Evolutionary conservation across 1,140 invertebrate genomes (phyloP).

Genomic region (Zaprionus vittiger): DNA sequence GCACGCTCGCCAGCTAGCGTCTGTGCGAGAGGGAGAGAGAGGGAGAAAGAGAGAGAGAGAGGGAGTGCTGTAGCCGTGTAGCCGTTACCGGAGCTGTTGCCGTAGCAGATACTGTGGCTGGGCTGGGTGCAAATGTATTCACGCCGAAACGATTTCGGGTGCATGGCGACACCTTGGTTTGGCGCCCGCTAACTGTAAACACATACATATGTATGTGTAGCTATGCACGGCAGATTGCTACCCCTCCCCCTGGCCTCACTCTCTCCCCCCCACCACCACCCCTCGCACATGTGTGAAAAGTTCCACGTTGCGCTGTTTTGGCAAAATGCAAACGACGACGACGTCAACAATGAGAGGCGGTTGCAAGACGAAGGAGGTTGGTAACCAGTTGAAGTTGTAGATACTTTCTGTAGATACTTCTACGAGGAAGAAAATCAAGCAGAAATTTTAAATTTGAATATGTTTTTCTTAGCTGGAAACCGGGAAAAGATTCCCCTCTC

Average conservation of each 20-base stretch:
- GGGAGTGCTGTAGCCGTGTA: neutral
- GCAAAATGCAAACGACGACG: conserved; percentile 75
- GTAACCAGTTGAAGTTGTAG: conserved; percentile 6
- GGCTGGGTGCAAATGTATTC: conserved; percentile 71
- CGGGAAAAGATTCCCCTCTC: neutral
- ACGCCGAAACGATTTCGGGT: conserved; percentile 80
- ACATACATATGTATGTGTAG: conserved; percentile 67
- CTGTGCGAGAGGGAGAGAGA: neutral
- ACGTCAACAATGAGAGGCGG: conserved; percentile 21
- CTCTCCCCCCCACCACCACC: neutral
- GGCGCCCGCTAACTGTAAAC: conserved; percentile 81
- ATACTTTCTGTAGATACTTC: conserved; percentile 4
- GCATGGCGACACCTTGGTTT: conserved; percentile 81
- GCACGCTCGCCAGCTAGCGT: neutral
- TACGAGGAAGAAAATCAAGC: conserved; percentile 61
- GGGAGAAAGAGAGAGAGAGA: neutral
- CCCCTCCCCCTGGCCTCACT: neutral
- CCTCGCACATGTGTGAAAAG: conserved; percentile 72
- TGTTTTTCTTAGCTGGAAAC: conserved; percentile 66
- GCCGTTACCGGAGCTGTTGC: too few relatives aligned
- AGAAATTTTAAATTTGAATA: conserved; percentile 79
- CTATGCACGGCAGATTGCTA: conserved; percentile 17
- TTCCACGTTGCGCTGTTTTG: conserved; percentile 75
- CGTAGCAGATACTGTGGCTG: neutral
- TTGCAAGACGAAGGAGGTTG: neutral